phyloP scores from a whole-genome alignment of 35 echinoderm and acorn worm genomes.

The Chiridota heheva region DNA sequence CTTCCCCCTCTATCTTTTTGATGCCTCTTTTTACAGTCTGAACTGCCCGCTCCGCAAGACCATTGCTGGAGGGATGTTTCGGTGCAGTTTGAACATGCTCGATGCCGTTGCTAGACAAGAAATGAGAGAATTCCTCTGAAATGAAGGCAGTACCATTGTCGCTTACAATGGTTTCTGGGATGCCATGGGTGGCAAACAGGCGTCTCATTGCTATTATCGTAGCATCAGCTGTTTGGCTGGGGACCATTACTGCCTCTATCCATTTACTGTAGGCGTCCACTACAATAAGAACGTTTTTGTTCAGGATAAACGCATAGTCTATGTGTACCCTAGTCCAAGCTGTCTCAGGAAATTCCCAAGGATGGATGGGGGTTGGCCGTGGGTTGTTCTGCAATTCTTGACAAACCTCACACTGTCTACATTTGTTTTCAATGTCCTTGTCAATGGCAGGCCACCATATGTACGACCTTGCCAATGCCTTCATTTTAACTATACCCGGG shows the following conservation, averaged over 20 bases:
- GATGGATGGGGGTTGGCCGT: slow-evolving; percentile 6
- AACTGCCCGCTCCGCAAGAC: slow-evolving; percentile 54
- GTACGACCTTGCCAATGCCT: slow-evolving; percentile 11
- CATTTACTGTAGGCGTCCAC: slow-evolving; percentile 43
- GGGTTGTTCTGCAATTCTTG: slow-evolving; percentile 24
- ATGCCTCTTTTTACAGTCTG: slow-evolving; percentile 58
- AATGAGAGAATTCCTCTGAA: slow-evolving; percentile 52
- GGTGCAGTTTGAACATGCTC: slow-evolving; percentile 63
- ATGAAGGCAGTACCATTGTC: slow-evolving; percentile 60
- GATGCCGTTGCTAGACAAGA: slow-evolving; percentile 38
- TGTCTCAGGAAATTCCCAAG: slow-evolving; percentile 33
- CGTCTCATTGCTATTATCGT: slow-evolving; percentile 28
- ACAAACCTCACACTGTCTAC: slow-evolving; percentile 5
- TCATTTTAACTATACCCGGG: slow-evolving; percentile 52
- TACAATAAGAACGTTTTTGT: slow-evolving; percentile 10
- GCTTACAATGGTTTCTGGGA: slow-evolving; percentile 54
- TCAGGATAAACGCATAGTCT: slow-evolving; percentile 26
- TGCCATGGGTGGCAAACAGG: slow-evolving; percentile 47
- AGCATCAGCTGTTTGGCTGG: not conserved
- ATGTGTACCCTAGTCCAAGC: slow-evolving; percentile 36
- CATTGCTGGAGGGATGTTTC: slow-evolving; percentile 51
- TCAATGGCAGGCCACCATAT: slow-evolving; percentile 56
- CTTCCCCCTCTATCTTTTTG: slow-evolving; percentile 30
- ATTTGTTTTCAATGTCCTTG: slow-evolving; percentile 16
- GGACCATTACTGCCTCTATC: not conserved